These are phyloP conservation scores for Dasypus novemcinctus DNA, from an alignment of 2,113 vertebrate species.

Conservation along the genomic window DNA sequence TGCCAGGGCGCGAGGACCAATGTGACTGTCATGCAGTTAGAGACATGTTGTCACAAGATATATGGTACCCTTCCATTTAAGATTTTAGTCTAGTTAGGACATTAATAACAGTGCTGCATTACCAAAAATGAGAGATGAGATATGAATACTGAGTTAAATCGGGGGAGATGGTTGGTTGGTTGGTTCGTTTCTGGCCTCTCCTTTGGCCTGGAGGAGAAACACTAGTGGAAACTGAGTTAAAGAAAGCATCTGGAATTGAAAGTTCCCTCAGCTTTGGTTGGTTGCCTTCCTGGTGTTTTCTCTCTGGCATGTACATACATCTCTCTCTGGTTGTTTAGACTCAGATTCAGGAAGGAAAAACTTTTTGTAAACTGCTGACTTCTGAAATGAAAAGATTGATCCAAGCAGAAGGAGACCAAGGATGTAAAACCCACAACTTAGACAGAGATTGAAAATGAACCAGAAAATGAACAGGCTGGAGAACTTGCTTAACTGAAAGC, in stretches of 20 bases:
- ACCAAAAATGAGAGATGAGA: background rate
- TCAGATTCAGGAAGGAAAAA: background rate
- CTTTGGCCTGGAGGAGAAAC: background rate
- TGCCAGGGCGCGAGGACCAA: background rate
- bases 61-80: background rate
- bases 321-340: background rate
- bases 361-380: background rate
- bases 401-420: background rate
- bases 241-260: background rate
- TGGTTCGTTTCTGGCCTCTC: background rate
- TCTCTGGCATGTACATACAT: rapidly evolving
- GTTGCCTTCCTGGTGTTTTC: background rate
- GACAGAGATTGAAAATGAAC: background rate
- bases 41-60: background rate
- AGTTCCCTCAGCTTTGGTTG: background rate
- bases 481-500: background rate
- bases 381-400: conserved; percentile 25
- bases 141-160: background rate
- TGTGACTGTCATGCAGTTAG: background rate
- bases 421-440: background rate
- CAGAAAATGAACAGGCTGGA: background rate
- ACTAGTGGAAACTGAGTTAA: background rate
- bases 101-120: background rate
- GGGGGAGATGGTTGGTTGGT: background rate
- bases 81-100: background rate